Evolutionary conservation across 2,888 invertebrate species (phyloP).

Genomic region (Escarpia spicata): DNA sequence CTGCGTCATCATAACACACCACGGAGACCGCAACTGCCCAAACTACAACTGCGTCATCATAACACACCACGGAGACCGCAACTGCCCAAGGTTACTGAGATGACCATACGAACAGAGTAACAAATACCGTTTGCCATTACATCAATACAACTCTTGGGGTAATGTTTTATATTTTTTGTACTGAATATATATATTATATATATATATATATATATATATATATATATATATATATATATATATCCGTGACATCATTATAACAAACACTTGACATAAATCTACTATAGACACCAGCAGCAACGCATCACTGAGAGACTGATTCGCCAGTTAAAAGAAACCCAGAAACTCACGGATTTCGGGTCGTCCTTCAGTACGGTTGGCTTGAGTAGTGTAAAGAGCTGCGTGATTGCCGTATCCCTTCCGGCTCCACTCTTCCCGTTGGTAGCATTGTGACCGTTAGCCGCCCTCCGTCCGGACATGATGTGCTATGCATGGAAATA

Average conservation of each 20-base stretch:
- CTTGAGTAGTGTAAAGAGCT: background rate
- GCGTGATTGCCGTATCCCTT: background rate
- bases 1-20: too few relatives aligned
- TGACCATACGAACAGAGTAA: background rate
- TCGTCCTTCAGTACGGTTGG: background rate
- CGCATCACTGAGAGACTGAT: background rate
- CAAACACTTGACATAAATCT: background rate
- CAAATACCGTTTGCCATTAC: background rate
- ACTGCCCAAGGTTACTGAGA: background rate
- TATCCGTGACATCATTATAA: background rate
- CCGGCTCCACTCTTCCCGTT: background rate
- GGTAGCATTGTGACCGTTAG: background rate
- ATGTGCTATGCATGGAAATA: background rate
- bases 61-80: too few relatives aligned
- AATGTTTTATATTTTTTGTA: background rate
- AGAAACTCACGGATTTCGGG: constrained; percentile 10
- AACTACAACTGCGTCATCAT: too few relatives aligned
- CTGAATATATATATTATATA: background rate
- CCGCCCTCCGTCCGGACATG: background rate
- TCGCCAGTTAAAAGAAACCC: background rate
- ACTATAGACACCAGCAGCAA: background rate
- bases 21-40: too few relatives aligned
- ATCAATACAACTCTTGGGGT: background rate
- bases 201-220: too few relatives aligned
- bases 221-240: background rate